phyloP scores from a whole-genome alignment of 2,113 vertebrate species.

The Entelurus aequoreus region DNA sequence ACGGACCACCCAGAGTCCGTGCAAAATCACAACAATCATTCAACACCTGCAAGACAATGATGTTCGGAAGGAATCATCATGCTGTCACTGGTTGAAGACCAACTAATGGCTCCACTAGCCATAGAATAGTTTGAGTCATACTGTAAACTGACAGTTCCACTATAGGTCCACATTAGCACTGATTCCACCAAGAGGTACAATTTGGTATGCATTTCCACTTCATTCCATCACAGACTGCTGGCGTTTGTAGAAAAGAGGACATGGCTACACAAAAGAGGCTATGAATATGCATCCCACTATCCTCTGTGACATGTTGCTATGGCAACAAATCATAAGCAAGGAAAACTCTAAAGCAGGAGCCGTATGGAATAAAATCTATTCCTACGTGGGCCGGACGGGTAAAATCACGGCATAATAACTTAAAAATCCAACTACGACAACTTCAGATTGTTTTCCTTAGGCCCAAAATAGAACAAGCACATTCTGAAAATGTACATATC shows the following conservation, averaged over 20 bases:
- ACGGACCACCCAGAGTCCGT: constrained; percentile 10
- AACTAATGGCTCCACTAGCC: not conserved
- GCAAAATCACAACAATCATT: constrained; percentile 24
- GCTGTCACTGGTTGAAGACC: not conserved
- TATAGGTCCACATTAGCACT: not conserved
- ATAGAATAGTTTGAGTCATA: not conserved
- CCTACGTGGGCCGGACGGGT: too few species aligned
- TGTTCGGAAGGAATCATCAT: not conserved
- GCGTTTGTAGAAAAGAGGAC: not conserved
- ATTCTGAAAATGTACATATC: too few species aligned
- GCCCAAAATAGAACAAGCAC: too few species aligned
- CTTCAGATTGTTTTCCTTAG: too few species aligned
- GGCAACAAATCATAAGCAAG: not conserved
- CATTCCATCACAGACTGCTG: not conserved
- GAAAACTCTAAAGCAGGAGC: not conserved
- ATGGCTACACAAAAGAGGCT: not conserved
- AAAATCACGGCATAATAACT: too few species aligned
- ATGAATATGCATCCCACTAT: not conserved
- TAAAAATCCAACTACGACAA: too few species aligned
- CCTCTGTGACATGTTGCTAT: not conserved
- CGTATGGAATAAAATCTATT: too few species aligned
- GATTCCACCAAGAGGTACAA: too few species aligned
- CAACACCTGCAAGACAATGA: constrained; percentile 16
- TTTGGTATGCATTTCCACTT: too few species aligned
- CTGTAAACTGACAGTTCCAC: not conserved